Evolutionary conservation across 2,113 vertebrate genomes (phyloP), one percentile per base, ranked within the genome.

Genomic region (Hipposideros armiger): DNA sequence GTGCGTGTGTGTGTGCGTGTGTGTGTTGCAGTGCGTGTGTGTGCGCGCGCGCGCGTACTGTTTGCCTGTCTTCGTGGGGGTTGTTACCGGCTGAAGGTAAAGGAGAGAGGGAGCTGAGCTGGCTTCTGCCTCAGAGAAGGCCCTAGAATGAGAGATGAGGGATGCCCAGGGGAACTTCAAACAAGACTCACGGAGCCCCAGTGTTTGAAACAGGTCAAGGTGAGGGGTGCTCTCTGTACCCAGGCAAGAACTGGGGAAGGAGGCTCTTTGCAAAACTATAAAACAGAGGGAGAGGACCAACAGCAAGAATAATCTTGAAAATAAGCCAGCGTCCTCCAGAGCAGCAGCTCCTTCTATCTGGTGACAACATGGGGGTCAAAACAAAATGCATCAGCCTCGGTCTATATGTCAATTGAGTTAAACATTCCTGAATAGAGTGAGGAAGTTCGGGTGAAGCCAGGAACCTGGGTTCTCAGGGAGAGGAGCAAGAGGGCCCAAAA

Each of bases 31-130:
- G 36, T 36, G 36, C 36, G 36, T 11, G 22, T 32, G 30, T 16
- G 1, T 28, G 16, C 1, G 28, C 3, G 26, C 5, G 19, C 1
- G 7, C 17, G 13, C 3, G 0, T 0, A 1, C 17, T 15, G 11
- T 66, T 19, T 52, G 19, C 15, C 22, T 50, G 1, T 72, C 47
- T 83, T 36, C 3, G 1, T n/a, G 62, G 36, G 13, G 2, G 24
- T 1, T 50, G 24, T 20, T 60, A 28, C 45, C 19, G 19, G 8
- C 4, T 40, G 13, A 11, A 66, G 17, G 4, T 7, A 3, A n/a
- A 14, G 45, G 36, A 13, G 15, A 47, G 22, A 42, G 24, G 52
- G 5, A 10, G 26, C 20, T 7, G 58, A 80, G 16, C 58, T 20
- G 58, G 40, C 7, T 69, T 16, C 50, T 60, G 66, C 60, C 60